Evolutionary conservation across 2,888 invertebrate species (phyloP).

Genomic region (Lomographa bimaculata): DNA sequence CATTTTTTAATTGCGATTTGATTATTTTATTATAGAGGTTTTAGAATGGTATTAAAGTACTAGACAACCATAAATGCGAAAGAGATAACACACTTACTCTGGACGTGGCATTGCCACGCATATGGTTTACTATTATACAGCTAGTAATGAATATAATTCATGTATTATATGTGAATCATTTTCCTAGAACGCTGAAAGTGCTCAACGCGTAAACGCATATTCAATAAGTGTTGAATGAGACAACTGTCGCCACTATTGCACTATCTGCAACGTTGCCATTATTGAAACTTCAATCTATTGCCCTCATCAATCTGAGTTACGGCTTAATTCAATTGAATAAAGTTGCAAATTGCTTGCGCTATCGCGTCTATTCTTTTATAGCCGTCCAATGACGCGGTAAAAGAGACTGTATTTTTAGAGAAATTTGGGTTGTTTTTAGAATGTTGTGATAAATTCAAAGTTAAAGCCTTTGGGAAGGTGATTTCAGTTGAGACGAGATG

Average conservation of each 20-base stretch:
- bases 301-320: constrained; percentile 16
- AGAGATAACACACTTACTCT: no score
- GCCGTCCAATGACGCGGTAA: not conserved
- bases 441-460: constrained; percentile 20
- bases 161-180: no score
- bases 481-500: constrained; percentile 29
- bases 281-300: constrained; percentile 22
- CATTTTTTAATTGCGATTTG: no score
- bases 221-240: constrained; percentile 28
- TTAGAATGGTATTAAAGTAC: no score
- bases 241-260: constrained; percentile 25
- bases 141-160: no score
- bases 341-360: constrained; percentile 15
- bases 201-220: constrained; percentile 1
- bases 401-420: constrained; percentile 6
- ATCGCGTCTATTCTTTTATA: constrained; percentile 6
- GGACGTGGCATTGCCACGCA: no score
- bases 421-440: constrained; percentile 10
- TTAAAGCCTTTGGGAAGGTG: constrained; percentile 25
- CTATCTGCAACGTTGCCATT: constrained; percentile 22
- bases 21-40: no score
- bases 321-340: constrained; percentile 13
- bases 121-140: no score
- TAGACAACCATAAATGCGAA: no score
- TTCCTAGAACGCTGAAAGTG: no score